phyloP scores from a whole-genome alignment of 2,113 vertebrate genomes.

The Carassius auratus region DNA sequence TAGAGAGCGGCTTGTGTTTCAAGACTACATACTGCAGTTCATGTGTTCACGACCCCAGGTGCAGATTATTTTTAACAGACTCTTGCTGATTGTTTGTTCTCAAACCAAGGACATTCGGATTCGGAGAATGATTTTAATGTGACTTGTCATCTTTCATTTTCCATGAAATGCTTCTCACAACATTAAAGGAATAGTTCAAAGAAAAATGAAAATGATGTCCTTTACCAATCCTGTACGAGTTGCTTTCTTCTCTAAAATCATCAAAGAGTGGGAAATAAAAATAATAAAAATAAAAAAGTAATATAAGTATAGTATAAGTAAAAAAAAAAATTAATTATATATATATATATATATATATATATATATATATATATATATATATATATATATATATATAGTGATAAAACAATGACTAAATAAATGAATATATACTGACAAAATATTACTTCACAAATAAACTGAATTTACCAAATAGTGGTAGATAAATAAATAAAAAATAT shows the following conservation, averaged over 20 bases:
- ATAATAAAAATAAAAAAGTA: no score
- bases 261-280: background rate
- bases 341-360: no score
- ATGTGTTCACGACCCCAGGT: conserved; percentile 6
- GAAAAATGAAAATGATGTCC: background rate
- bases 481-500: no score
- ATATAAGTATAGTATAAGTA: no score
- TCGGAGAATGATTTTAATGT: background rate
- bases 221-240: background rate
- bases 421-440: background rate
- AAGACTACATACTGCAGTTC: conserved; percentile 17
- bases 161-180: background rate
- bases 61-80: conserved; percentile 20
- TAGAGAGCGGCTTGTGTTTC: conserved; percentile 26
- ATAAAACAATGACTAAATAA: background rate
- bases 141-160: background rate
- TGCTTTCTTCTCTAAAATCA: background rate
- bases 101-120: background rate
- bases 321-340: no score
- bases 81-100: conserved; percentile 20
- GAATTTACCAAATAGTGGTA: no score
- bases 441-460: no score
- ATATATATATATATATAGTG: no score
- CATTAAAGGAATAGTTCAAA: background rate
- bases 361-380: no score